Evolutionary conservation across 2,888 invertebrate genomes (phyloP).

Genomic region (Perizoma affinitatum): DNA sequence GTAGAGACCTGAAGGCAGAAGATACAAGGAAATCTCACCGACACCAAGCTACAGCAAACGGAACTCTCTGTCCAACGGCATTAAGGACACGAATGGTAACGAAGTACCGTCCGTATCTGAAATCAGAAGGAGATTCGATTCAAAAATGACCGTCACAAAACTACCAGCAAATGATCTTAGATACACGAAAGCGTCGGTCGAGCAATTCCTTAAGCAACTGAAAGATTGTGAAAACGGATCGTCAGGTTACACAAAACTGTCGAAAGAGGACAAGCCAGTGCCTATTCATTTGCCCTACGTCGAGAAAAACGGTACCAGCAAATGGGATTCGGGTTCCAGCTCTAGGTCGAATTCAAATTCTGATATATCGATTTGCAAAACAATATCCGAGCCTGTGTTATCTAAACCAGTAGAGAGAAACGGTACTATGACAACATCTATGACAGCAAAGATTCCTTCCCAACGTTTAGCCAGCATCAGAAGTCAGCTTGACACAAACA

Average conservation of each 20-base stretch:
- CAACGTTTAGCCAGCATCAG: constrained; percentile 76
- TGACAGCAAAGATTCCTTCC: constrained; percentile 68
- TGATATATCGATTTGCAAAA: constrained; percentile 74
- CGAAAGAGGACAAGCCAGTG: constrained; percentile 74
- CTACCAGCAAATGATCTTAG: constrained; percentile 71
- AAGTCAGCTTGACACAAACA: constrained; percentile 79
- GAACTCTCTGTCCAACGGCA: constrained; percentile 69
- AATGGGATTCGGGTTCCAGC: constrained; percentile 66
- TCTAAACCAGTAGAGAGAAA: constrained; percentile 67
- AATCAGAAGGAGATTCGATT: constrained; percentile 83
- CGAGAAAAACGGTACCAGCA: constrained; percentile 69
- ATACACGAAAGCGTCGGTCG: constrained; percentile 63
- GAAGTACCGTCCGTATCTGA: constrained; percentile 84
- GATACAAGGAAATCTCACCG: constrained; percentile 72
- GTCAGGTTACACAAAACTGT: constrained; percentile 64
- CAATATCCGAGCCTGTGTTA: constrained; percentile 73
- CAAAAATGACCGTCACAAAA: constrained; percentile 78
- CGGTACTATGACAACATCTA: constrained; percentile 65
- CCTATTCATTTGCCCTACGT: constrained; percentile 74
- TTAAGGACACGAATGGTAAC: constrained; percentile 85
- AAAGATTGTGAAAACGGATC: constrained; percentile 75
- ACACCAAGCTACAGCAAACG: constrained; percentile 68
- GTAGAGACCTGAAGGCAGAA: constrained; percentile 77
- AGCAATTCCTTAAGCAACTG: constrained; percentile 71
- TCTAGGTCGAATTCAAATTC: constrained; percentile 73